Evolutionary conservation across 1,140 invertebrate species (phyloP), one percentile per base, ranked within the genome.

Genomic region (Euura saliciscinereae): DNA sequence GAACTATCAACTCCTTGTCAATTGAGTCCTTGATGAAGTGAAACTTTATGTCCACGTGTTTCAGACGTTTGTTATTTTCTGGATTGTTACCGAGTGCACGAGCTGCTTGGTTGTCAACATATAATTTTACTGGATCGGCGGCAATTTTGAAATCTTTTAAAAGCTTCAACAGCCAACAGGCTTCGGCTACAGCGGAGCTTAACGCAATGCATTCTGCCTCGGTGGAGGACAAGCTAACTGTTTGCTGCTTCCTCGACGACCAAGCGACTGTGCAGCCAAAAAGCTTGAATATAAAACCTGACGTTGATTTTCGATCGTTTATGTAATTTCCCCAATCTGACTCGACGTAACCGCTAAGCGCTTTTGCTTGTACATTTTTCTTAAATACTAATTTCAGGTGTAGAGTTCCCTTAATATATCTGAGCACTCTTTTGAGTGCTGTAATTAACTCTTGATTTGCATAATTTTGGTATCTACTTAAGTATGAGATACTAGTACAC

Each of bases 281-380:
- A n/a, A n/a, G n/a, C n/a, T n/a, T 78, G 65, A 85, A 76, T 74
- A 78, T 28, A 79, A 44, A 82, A 76, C 66, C 77, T n/a, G 65
- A 59, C 6, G 75, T 77, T 43, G 82, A 83, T 44, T 77, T 77
- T 44, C 79, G 73, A 43, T 74, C 74, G 4, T 66, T 71, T 6
- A 67, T 43, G 69, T 78, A 69, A 7, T 75, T 78, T 3, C 74
- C 83, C 71, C 72, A 83, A 73, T 84, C 79, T 3, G 81, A 73
- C 72, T 85, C 81, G 7, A 67, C 69, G 69, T 78, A 83, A 51
- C 6, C 46, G 7, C 69, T 75, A 13, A 69, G 4, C 11, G 67
- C 10, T 43, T 3, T 43, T 65, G 45, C 51, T 11, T 67, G 13
- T 4, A 10, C 66, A 44, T 68, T 65, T n/a, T 44, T 71, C 8